phyloP scores from a whole-genome alignment of 2,888 invertebrate genomes.

The Erebia ligea region DNA sequence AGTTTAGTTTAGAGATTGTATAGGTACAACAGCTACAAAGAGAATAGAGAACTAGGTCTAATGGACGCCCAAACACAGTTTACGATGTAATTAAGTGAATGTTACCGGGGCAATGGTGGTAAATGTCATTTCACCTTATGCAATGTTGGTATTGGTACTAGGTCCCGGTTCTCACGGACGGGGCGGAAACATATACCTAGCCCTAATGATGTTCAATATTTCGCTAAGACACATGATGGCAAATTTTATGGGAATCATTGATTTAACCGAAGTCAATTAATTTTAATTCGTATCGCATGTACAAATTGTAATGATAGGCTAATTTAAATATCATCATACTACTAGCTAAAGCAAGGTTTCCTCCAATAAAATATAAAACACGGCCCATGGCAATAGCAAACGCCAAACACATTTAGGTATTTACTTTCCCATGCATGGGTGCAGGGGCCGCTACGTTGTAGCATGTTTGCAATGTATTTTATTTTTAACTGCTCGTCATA shows the following conservation, averaged over 20 bases:
- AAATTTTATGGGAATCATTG: slow-evolving; percentile 2
- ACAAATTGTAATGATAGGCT: background rate
- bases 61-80: slow-evolving; percentile 58
- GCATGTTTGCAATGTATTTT: background rate
- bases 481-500: background rate
- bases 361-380: no score
- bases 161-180: slow-evolving; percentile 48
- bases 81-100: slow-evolving; percentile 74
- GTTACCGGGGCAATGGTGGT: slow-evolving; percentile 53
- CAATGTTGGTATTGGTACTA: slow-evolving; percentile 31
- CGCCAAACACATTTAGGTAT: no score
- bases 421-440: background rate
- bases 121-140: slow-evolving; percentile 69
- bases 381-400: no score
- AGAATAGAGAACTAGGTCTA: slow-evolving; percentile 41
- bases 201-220: slow-evolving; percentile 48
- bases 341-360: no score
- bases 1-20: background rate
- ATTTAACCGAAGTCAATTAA: background rate
- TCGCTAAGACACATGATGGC: background rate
- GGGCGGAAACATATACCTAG: slow-evolving; percentile 34
- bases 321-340: no score
- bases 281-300: slow-evolving; percentile 10
- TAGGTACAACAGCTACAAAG: background rate
- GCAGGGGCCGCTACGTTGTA: background rate